Evolutionary conservation across 1,140 invertebrate genomes (phyloP), one percentile per base, ranked within the genome.

Genomic region (Drosophila bifasciata): DNA sequence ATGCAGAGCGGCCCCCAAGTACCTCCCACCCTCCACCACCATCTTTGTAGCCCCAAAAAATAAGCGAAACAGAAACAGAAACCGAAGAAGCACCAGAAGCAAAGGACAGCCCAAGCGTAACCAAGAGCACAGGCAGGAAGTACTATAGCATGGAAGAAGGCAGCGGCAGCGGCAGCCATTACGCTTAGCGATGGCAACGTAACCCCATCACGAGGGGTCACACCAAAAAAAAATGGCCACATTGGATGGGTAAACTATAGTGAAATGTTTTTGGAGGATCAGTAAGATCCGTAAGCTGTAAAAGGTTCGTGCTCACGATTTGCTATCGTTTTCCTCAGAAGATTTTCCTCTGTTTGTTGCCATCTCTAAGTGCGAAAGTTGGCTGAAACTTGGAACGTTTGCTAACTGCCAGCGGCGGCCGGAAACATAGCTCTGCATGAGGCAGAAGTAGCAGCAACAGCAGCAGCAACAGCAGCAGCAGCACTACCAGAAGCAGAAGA

Each of bases 381-480:
- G 51, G 61, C 71, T 16, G 48, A 7, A 61, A 56, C 70, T 64
- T 28, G 70, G 50, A 70, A 69, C 67, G 77, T 79, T 79, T 80
- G 77, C 77, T 80, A 80, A 80, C 77, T 80, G 77, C 77, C 77
- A 79, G 77, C 77, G 77, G 77, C 77, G 71, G 71, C 77, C 77
- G 78, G 78, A 80, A 80, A 81, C 78, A 81, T 76, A 76, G 77
- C 76, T 76, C 77, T 80, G 77, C 77, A 80, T 80, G 77, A 53
- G 51, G 55, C 52, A 55, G 55, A 70, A 49, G 43, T 17, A 58
- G 50, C 13, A 62, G 57, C 39, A 61, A 40, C 4, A 53, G 53
- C 44, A 15, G 51, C 23, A 39, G 45, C 17, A 45, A 50, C 19
- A 32, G 49, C 19, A n/a, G 50, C 48, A 48, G 50, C 48, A 32